Percentiles rank a stretch among this genome's conserved stretches.
Evolutionary conservation across 2,113 vertebrate genomes (phyloP).

Genomic region (Trichomycterus rosablanca): DNA sequence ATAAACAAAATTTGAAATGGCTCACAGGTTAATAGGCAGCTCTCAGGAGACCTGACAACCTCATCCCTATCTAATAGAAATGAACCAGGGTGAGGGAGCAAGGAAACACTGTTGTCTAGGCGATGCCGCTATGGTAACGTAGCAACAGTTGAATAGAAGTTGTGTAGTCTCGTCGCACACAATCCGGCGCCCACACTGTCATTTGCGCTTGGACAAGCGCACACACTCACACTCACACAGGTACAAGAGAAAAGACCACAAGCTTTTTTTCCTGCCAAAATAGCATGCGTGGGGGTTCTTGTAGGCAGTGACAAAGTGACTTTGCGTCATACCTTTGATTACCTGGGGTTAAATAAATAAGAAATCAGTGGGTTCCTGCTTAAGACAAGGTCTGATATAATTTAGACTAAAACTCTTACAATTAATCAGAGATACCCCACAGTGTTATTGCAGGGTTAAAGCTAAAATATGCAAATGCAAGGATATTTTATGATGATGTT

Average conservation of each 20-base stretch:
- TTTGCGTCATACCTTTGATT: constrained; percentile 49
- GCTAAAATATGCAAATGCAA: neutral
- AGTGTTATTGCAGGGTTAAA: constrained; percentile 4
- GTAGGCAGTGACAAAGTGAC: constrained; percentile 52
- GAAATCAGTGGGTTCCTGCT: constrained; percentile 33
- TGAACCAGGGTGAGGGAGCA: constrained; percentile 43
- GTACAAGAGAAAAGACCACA: constrained; percentile 33
- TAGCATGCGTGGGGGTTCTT: constrained; percentile 52
- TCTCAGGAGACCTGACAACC: constrained; percentile 34
- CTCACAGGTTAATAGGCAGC: constrained; percentile 25
- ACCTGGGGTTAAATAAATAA: constrained; percentile 44
- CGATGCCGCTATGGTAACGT: constrained; percentile 57
- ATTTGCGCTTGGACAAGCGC: neutral
- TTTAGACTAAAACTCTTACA: constrained; percentile 23
- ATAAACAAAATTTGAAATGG: constrained; percentile 13
- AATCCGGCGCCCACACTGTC: constrained; percentile 10
- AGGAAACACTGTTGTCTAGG: constrained; percentile 59
- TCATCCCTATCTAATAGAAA: constrained; percentile 33
- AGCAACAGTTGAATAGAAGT: constrained; percentile 63
- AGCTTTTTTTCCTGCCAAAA: constrained; percentile 62
- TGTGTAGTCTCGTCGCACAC: constrained; percentile 34
- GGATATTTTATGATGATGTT: neutral
- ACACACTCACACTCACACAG: constrained; percentile 5
- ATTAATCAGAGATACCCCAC: constrained; percentile 17
- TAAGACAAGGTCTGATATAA: constrained; percentile 33